Evolutionary conservation across 1,140 invertebrate species (phyloP).

Genomic region (Halictus rubicundus): DNA sequence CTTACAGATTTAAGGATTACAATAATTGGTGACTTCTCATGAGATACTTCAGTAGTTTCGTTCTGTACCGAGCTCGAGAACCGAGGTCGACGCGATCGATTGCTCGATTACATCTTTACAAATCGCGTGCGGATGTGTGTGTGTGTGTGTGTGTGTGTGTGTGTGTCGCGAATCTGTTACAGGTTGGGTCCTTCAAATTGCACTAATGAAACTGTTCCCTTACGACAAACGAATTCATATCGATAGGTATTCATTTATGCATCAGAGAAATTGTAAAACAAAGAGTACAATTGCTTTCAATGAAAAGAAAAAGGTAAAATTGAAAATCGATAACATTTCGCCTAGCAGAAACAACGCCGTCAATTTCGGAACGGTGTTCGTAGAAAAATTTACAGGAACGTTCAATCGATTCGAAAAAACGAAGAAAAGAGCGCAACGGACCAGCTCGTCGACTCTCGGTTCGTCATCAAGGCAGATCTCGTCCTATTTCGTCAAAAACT

Average conservation of each 20-base stretch:
- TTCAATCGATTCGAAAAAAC: neutral
- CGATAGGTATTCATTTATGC: too few species aligned
- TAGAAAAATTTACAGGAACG: neutral
- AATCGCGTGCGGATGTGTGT: too few species aligned
- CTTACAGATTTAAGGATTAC: constrained; percentile 64
- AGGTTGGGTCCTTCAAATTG: neutral
- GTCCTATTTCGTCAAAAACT: constrained; percentile 72
- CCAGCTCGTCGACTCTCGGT: constrained; percentile 53
- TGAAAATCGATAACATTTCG: too few species aligned
- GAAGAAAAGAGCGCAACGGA: neutral
- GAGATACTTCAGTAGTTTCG: constrained; percentile 70
- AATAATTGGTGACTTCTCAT: constrained; percentile 77
- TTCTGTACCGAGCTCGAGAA: constrained; percentile 57
- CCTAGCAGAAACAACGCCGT: too few species aligned
- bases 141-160: too few species aligned
- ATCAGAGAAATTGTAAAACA: too few species aligned
- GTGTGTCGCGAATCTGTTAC: neutral
- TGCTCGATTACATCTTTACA: neutral
- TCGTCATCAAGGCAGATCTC: constrained; percentile 67
- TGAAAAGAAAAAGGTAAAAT: too few species aligned
- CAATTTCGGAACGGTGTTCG: too few species aligned
- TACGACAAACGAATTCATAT: too few species aligned
- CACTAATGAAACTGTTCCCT: too few species aligned
- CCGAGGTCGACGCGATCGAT: constrained; percentile 45
- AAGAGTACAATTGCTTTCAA: too few species aligned